phyloP scores from a whole-genome alignment of 1,140 invertebrate genomes.

The Drosophila kepulauana region DNA sequence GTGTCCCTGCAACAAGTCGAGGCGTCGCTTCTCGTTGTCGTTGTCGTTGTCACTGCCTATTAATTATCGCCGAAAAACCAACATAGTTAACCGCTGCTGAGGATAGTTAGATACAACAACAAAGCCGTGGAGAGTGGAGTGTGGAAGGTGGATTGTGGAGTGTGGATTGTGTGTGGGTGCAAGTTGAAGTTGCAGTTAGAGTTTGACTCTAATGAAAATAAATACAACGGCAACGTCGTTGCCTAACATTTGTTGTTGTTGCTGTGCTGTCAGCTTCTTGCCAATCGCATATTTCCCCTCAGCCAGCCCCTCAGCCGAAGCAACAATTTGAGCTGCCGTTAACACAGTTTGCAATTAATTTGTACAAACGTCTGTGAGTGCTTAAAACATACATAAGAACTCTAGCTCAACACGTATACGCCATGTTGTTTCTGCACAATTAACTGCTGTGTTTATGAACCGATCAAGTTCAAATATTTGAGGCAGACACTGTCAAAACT shows the following conservation, averaged over 20 bases:
- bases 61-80: constrained; percentile 69
- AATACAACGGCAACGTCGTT: constrained; percentile 1
- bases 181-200: not conserved
- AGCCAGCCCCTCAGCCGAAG: not conserved
- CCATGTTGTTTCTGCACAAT: not conserved
- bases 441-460: not conserved
- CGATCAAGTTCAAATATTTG: not conserved
- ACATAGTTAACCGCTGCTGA: constrained; percentile 25
- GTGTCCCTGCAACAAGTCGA: constrained; percentile 33
- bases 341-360: constrained; percentile 20
- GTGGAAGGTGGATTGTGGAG: too few species aligned
- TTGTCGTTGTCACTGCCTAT: constrained; percentile 63
- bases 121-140: too few species aligned
- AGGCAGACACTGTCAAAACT: too few species aligned
- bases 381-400: constrained; percentile 3
- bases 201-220: constrained; percentile 22
- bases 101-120: not conserved
- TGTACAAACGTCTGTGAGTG: constrained; percentile 2
- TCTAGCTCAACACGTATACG: not conserved
- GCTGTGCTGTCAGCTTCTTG: constrained; percentile 14
- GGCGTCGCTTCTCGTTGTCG: constrained; percentile 53
- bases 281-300: not conserved
- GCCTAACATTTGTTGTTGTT: constrained; percentile 4
- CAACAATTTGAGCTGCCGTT: constrained; percentile 10
- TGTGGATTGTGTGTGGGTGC: not conserved